Evolutionary conservation across 2,113 vertebrate genomes (phyloP).

Genomic region (Osmerus eperlanus): DNA sequence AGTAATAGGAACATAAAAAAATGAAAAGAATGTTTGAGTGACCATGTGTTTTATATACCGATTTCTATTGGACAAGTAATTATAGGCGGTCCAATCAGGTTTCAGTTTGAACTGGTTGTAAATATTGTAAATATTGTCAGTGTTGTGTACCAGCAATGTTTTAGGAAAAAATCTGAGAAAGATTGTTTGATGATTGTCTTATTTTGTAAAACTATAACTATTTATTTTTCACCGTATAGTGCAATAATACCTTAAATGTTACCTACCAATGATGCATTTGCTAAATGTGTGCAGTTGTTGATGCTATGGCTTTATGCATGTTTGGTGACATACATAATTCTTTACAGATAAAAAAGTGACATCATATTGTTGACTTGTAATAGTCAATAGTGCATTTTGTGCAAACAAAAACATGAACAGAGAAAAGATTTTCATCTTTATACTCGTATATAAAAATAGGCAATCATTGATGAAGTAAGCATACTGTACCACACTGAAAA

Average conservation of each 20-base stretch:
- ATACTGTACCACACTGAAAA: not conserved
- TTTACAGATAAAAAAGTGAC: constrained; percentile 60
- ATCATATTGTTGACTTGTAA: constrained; percentile 54
- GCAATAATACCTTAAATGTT: constrained; percentile 26
- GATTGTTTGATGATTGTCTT: not conserved
- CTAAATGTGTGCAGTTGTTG: constrained; percentile 29
- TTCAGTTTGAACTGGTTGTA: no score
- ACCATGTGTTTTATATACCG: no score
- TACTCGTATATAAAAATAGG: constrained; percentile 49
- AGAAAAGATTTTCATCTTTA: constrained; percentile 6
- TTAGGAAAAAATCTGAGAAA: not conserved
- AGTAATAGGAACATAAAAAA: not conserved
- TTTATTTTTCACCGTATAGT: constrained; percentile 44
- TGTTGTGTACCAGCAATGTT: no score
- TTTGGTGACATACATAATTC: constrained; percentile 15
- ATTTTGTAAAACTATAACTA: not conserved
- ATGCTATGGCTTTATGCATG: constrained; percentile 48
- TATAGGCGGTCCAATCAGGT: no score
- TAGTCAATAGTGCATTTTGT: constrained; percentile 56
- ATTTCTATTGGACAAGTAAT: no score
- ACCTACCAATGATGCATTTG: constrained; percentile 13
- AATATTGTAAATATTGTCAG: no score
- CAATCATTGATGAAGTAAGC: constrained; percentile 8
- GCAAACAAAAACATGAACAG: constrained; percentile 14
- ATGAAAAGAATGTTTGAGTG: not conserved